A percentile compares a stretch with the other conserved stretches of the same genome.
Conservation (phyloP, 53 echinoderm and acorn worm genomes). For the Glandiceps talaboti region DNA sequence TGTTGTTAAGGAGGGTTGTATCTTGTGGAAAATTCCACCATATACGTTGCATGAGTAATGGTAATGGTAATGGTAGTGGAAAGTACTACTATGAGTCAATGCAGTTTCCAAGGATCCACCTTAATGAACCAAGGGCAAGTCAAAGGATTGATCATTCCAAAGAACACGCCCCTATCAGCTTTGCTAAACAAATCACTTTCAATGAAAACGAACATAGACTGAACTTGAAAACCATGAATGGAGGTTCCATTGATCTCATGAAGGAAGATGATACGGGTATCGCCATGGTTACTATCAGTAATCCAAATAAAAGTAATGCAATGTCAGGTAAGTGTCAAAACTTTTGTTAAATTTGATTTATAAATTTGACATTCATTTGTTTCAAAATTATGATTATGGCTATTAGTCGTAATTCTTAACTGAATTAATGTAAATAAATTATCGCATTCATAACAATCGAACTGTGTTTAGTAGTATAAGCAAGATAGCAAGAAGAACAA, state of each 20-base stretch:
- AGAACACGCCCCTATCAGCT: constrained; percentile 21
- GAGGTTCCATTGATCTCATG: constrained; percentile 45
- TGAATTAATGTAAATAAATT: no score
- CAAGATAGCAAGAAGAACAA: neutral
- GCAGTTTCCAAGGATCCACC: constrained; percentile 22
- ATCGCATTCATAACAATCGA: no score
- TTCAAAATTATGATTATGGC: no score
- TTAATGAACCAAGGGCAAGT: constrained; percentile 56
- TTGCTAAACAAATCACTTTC: constrained; percentile 35
- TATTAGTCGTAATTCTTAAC: no score
- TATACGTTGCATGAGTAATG: neutral
- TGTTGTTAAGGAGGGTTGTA: neutral
- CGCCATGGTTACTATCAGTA: constrained; percentile 64
- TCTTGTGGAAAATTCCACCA: no score
- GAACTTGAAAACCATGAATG: constrained; percentile 36
- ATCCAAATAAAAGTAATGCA: constrained; percentile 67
- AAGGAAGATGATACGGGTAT: constrained; percentile 65
- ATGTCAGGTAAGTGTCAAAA: constrained; percentile 40
- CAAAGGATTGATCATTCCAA: constrained; percentile 44
- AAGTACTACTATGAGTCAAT: neutral
- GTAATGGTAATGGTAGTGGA: neutral
- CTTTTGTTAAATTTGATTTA: neutral
- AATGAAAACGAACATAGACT: constrained; percentile 43
- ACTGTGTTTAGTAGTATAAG: no score
- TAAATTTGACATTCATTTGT: no score